Evolutionary conservation across 2,888 invertebrate species (phyloP), one percentile per base, ranked within the genome.

Genomic region (Aethes cnicana): DNA sequence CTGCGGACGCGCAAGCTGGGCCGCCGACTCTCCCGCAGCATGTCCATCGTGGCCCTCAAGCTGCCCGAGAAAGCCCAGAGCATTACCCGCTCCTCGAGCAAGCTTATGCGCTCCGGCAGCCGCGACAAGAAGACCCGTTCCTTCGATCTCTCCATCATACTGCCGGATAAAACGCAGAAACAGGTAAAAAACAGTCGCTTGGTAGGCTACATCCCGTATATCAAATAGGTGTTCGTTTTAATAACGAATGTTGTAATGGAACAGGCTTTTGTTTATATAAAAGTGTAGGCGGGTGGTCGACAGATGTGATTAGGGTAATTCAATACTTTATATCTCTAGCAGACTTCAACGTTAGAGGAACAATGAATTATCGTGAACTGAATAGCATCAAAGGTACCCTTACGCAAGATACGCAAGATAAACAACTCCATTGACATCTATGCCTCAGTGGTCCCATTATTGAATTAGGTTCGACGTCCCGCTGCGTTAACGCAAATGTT

Each of bases 151-250:
- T 91, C 92, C 8, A 89, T 92, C 54, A 92, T 93, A 65, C 91
- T 92, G 28, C 93, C 93, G 21, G 93, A 93, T 69, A 93, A 92
- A 80, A 90, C 91, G 6, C 92, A 92, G 68, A 91, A 90, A 81
- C 91, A 92, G 88, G 93, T 93, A 81, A 86, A 80, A 74, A 47
- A 3, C 11, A 26, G 35, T 6, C 49, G 43, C 43, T 43, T 17
- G 32, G 7, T 21, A 35, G 23, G 50, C 33, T 55, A 30, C n/a
- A n/a, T n/a, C n/a, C n/a, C n/a, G n/a, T n/a, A n/a, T n/a, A n/a
- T n/a, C n/a, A n/a, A n/a, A n/a, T n/a, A n/a, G n/a, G n/a, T n/a
- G n/a, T n/a, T n/a, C n/a, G n/a, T n/a, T n/a, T n/a, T n/a, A n/a
- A n/a, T n/a, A n/a, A n/a, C n/a, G n/a, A n/a, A 26, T 4, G 18